phyloP scores from a whole-genome alignment of 2,888 invertebrate species.

The Cephus spinipes region DNA sequence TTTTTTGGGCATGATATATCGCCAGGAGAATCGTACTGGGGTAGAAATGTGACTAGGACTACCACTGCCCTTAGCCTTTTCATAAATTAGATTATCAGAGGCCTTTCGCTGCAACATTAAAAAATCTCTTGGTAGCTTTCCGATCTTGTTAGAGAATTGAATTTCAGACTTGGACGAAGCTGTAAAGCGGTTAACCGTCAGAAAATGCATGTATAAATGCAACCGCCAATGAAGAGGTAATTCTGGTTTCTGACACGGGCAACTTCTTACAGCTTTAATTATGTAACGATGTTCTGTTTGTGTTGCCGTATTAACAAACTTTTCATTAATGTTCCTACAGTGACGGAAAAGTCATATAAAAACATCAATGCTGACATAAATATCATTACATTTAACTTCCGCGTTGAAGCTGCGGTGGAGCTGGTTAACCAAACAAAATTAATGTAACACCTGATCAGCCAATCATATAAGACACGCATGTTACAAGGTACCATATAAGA shows the following conservation, averaged over 20 bases:
- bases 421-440: too few relatives aligned
- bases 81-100: constrained; percentile 44
- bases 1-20: constrained; percentile 25
- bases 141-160: too few relatives aligned
- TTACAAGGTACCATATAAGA: too few relatives aligned
- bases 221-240: too few relatives aligned
- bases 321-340: neutral
- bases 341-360: neutral
- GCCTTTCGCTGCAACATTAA: constrained; percentile 26
- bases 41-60: constrained; percentile 35
- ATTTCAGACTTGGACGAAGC: neutral
- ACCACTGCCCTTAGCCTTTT: constrained; percentile 36
- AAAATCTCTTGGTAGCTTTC: too few relatives aligned
- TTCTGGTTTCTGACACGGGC: constrained; percentile 18
- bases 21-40: constrained; percentile 36
- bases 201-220: constrained; percentile 7
- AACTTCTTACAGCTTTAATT: constrained; percentile 33
- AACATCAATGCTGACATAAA: neutral
- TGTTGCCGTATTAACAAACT: constrained; percentile 21
- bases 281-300: constrained; percentile 37
- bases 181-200: constrained; percentile 2
- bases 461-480: too few relatives aligned
- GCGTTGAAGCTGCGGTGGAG: too few relatives aligned
- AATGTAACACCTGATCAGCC: too few relatives aligned
- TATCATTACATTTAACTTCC: too few relatives aligned